Percentiles rank a stretch among this genome's conserved stretches.
Evolutionary conservation across 2,113 vertebrate species (phyloP).

Genomic region (Pungitius pungitius): DNA sequence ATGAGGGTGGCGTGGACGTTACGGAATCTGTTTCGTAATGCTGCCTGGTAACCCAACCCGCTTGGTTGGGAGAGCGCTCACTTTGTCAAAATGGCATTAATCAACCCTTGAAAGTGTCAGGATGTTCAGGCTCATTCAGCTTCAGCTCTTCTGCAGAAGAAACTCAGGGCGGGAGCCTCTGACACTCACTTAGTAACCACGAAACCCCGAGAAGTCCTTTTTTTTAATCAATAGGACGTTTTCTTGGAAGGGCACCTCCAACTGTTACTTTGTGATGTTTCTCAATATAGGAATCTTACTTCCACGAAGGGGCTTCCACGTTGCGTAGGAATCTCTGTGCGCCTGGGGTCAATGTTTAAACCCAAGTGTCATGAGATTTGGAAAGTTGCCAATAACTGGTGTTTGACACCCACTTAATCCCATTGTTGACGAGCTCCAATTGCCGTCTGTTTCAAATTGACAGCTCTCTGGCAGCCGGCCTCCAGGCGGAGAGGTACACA

Average conservation of each 20-base stretch:
- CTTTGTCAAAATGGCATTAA: constrained; percentile 5
- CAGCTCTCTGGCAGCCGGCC: background rate
- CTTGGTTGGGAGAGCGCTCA: constrained; percentile 32
- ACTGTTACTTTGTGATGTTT: background rate
- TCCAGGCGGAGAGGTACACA: background rate
- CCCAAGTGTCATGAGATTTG: background rate
- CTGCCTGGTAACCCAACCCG: background rate
- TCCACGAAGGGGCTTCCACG: background rate
- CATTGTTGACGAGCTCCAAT: background rate
- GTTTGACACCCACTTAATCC: constrained; percentile 1
- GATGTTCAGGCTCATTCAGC: background rate
- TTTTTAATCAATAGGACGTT: too few relatives aligned
- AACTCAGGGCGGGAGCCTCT: background rate
- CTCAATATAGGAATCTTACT: background rate
- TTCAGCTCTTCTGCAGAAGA: background rate
- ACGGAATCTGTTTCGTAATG: too few relatives aligned
- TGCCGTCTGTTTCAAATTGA: background rate
- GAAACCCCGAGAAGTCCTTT: background rate
- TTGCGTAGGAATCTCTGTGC: background rate
- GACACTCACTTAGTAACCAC: background rate
- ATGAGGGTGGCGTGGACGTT: too few relatives aligned
- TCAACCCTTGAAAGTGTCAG: background rate
- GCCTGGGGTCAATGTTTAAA: background rate
- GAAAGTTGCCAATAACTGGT: background rate
- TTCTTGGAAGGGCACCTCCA: background rate